A percentile compares a stretch with the other conserved stretches of the same genome.
Conservation (phyloP, 2,797 vertebrate genomes). For the Cryptoprocta ferox region DNA sequence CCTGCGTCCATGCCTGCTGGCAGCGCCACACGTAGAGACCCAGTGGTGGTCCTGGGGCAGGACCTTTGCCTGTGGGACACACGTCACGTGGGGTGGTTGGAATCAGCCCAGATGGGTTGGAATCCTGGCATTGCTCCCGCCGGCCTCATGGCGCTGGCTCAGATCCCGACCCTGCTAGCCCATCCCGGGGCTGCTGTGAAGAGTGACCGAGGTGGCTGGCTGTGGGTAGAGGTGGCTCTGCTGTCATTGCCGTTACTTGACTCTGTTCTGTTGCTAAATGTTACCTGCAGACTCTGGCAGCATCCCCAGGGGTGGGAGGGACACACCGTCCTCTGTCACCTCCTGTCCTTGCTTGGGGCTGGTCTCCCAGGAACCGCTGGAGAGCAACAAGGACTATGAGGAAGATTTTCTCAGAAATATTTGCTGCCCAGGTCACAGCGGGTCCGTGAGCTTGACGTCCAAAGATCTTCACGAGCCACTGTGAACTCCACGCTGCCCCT, state of each 20-base stretch:
- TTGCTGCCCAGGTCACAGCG: not conserved
- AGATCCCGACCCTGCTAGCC: too few relatives aligned
- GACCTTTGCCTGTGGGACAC: not conserved
- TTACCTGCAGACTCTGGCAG: not conserved
- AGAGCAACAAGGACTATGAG: not conserved
- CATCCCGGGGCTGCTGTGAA: not conserved
- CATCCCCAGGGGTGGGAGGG: not conserved
- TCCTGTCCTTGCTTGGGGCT: not conserved
- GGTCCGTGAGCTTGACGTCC: not conserved
- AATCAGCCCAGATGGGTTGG: not conserved
- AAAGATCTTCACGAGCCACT: not conserved
- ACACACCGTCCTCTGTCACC: not conserved
- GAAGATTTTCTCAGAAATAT: not conserved
- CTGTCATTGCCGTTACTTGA: not conserved
- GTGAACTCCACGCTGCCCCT: not conserved
- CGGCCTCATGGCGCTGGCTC: not conserved
- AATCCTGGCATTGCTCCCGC: not conserved
- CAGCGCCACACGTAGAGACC: not conserved
- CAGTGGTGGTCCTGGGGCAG: not conserved
- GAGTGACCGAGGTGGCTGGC: not conserved
- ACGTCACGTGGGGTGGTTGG: accelerated
- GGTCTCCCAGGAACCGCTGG: not conserved
- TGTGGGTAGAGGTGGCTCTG: not conserved
- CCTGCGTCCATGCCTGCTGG: not conserved
- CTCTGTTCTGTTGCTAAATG: not conserved